phyloP scores from a whole-genome alignment of 2,888 invertebrate genomes.

The Papilio demoleus region DNA sequence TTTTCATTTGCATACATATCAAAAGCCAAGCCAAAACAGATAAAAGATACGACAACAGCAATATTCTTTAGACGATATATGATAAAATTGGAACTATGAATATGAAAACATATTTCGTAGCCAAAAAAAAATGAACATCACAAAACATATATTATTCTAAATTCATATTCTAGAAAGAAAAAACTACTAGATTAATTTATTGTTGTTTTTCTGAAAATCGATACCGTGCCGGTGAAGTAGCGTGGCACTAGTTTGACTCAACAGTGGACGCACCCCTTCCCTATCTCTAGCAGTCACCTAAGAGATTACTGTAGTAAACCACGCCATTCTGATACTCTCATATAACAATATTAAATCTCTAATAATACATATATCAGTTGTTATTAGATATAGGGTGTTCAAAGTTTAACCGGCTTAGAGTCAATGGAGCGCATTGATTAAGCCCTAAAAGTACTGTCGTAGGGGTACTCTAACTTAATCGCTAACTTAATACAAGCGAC shows the following conservation, averaged over 20 bases:
- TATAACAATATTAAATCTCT: no score
- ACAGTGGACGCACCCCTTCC: no score
- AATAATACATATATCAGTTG: no score
- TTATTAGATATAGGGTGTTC: constrained; percentile 10
- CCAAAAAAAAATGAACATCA: neutral
- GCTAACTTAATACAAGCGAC: neutral
- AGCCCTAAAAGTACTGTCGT: constrained; percentile 12
- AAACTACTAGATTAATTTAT: neutral
- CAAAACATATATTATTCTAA: neutral
- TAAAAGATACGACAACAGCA: neutral
- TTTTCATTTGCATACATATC: neutral
- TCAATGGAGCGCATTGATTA: constrained; percentile 3
- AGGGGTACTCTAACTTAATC: neutral
- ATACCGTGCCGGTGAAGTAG: no score
- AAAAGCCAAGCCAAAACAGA: neutral
- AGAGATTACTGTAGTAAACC: no score
- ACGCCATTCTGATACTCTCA: no score
- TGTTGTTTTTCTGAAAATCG: neutral
- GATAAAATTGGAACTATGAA: neutral
- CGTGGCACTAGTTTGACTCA: no score
- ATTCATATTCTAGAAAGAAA: neutral
- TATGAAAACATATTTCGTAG: neutral
- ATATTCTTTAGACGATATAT: neutral
- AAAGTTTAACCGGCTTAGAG: constrained; percentile 10
- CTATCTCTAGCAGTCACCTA: no score